These are phyloP conservation scores for Sinella curviseta DNA, from an alignment of 1,140 invertebrate species.

Conservation along the genomic window DNA sequence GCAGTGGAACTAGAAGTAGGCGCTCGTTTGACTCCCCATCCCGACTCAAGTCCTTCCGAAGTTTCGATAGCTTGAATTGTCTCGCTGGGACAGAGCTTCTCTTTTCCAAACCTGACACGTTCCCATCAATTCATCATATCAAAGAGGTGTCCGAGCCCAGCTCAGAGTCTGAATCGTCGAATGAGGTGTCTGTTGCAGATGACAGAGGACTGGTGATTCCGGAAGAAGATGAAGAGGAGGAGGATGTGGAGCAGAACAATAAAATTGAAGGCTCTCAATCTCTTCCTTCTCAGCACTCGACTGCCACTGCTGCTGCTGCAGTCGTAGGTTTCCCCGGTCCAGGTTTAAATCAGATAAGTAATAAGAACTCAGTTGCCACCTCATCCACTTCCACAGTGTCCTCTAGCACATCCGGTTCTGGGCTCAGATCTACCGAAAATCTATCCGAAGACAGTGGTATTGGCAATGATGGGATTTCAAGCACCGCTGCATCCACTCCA, in stretches of 20 bases:
- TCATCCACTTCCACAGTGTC: constrained; percentile 34
- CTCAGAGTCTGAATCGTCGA: neutral
- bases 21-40: constrained; percentile 44
- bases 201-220: neutral
- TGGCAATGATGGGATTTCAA: constrained; percentile 30
- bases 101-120: constrained; percentile 48
- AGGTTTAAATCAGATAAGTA: constrained; percentile 20
- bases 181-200: neutral
- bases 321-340: constrained; percentile 25
- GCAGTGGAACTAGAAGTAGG: constrained; percentile 9
- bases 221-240: constrained; percentile 15
- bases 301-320: neutral
- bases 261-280: constrained; percentile 21
- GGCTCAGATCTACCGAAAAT: constrained; percentile 43
- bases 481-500: constrained; percentile 29
- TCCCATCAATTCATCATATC: constrained; percentile 46
- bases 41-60: constrained; percentile 43
- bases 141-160: constrained; percentile 41
- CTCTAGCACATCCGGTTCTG: constrained; percentile 30
- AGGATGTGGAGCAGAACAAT: neutral
- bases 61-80: constrained; percentile 47
- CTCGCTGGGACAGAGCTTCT: constrained; percentile 47
- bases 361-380: constrained; percentile 33
- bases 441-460: constrained; percentile 47
- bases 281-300: constrained; percentile 28